These are phyloP conservation scores for Onychomys leucogaster DNA, from an alignment of 2,797 vertebrate genomes.

Conservation along the genomic window DNA sequence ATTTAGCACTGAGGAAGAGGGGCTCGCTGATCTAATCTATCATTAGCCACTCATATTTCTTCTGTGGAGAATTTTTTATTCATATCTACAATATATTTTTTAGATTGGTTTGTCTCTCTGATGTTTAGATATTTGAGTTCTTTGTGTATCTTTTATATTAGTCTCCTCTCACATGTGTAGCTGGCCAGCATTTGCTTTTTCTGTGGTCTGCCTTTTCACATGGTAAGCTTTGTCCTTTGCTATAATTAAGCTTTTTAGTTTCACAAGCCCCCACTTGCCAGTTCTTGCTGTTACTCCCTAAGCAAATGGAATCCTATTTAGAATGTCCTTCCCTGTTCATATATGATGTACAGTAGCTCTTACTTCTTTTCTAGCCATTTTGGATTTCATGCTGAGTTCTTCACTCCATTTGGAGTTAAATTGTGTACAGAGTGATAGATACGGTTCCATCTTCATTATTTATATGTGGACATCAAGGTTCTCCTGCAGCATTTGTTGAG, in stretches of 20 bases:
- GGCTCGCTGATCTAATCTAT: accelerated
- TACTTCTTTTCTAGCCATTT: background rate
- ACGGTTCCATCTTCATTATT: background rate
- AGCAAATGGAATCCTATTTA: background rate
- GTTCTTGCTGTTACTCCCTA: background rate
- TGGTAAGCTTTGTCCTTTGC: background rate
- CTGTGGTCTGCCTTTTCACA: background rate
- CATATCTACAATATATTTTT: background rate
- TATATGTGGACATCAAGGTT: background rate
- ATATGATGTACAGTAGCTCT: background rate
- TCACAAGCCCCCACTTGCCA: background rate
- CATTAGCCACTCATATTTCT: background rate
- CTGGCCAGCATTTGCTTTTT: background rate
- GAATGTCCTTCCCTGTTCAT: background rate
- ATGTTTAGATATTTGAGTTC: background rate
- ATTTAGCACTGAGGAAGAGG: background rate
- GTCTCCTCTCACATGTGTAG: background rate
- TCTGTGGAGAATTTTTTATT: background rate
- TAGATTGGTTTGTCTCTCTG: background rate
- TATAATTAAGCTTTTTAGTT: background rate
- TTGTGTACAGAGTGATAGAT: background rate
- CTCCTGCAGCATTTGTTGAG: background rate
- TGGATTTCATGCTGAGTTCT: background rate
- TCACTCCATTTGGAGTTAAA: background rate
- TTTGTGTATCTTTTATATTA: background rate